These are phyloP conservation scores for Pterocles orientalis DNA, from an alignment of 2,113 vertebrate species.

Conservation along the genomic window DNA sequence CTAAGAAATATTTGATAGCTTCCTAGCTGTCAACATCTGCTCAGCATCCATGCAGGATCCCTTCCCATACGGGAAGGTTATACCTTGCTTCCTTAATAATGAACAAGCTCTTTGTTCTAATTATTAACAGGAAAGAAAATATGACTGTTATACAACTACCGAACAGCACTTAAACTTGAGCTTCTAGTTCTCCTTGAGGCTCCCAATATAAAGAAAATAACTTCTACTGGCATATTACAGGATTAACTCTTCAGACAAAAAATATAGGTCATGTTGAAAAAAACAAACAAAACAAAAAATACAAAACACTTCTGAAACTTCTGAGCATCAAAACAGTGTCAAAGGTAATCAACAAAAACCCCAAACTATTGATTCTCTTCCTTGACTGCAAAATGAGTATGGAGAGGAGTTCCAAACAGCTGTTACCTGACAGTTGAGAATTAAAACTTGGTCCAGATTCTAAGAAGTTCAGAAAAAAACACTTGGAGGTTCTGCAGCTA, in stretches of 20 bases:
- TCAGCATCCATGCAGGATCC: background rate
- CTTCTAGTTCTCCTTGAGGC: background rate
- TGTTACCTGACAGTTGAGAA: accelerated
- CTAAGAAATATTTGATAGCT: background rate
- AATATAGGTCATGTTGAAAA: background rate
- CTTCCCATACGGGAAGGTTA: background rate
- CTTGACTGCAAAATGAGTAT: background rate
- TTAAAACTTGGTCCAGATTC: background rate
- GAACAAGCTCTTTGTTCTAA: background rate
- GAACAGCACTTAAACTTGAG: background rate
- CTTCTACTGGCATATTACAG: background rate
- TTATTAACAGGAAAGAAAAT: background rate
- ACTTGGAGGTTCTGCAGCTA: background rate
- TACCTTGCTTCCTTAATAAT: background rate
- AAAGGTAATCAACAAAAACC: background rate
- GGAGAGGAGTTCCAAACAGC: background rate
- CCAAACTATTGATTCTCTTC: background rate
- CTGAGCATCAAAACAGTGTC: background rate
- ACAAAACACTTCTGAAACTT: background rate
- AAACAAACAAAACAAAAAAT: background rate
- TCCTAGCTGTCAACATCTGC: background rate
- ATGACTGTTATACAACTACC: background rate
- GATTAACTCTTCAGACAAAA: background rate
- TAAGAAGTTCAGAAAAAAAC: background rate
- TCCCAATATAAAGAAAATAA: background rate